Evolutionary conservation across 1,140 invertebrate genomes (phyloP).

Genomic region (Zaprionus lachaisei): DNA sequence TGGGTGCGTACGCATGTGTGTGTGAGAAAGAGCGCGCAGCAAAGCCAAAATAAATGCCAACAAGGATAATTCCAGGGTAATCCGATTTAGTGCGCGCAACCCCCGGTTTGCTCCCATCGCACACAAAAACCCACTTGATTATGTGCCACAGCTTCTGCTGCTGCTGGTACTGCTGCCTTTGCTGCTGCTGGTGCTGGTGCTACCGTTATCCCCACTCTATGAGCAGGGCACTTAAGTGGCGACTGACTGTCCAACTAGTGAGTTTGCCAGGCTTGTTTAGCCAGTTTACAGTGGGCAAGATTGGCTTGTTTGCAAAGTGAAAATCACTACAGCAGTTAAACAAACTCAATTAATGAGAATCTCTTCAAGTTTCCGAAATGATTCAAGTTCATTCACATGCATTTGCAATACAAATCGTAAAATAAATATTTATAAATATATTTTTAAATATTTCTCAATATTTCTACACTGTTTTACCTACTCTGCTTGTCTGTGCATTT

Average conservation of each 20-base stretch:
- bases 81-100: constrained; percentile 75
- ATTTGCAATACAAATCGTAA: too few species aligned
- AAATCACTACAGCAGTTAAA: neutral
- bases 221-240: constrained; percentile 61
- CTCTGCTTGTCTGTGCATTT: constrained; percentile 10
- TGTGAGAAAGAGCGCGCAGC: constrained; percentile 18
- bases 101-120: neutral
- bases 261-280: constrained; percentile 15
- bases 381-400: too few species aligned
- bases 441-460: neutral
- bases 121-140: constrained; percentile 42
- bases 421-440: too few species aligned
- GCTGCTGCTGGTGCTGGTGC: neutral
- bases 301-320: neutral
- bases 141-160: constrained; percentile 21
- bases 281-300: constrained; percentile 45
- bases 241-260: constrained; percentile 34
- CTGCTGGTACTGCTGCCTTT: neutral
- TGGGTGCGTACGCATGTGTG: neutral
- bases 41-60: constrained; percentile 76
- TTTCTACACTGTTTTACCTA: neutral
- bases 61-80: constrained; percentile 78
- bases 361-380: neutral
- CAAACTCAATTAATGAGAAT: neutral
- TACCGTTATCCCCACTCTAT: constrained; percentile 17